Percentiles rank a stretch among this genome's conserved stretches.
Conservation (phyloP, 2,113 vertebrate genomes). For the Misgurnus mizolepis region DNA sequence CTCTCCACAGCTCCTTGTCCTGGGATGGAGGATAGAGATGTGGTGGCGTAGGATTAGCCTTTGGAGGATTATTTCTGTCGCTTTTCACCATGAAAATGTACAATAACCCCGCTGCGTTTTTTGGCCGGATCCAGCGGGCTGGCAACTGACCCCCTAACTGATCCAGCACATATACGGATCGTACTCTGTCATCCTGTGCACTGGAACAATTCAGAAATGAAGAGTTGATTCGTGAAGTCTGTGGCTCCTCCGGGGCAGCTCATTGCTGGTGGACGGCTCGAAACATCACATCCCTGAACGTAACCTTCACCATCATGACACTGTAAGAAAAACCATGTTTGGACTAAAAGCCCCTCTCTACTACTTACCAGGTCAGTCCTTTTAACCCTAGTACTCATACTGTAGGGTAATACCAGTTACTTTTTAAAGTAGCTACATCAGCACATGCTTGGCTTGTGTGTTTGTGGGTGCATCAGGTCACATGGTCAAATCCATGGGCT, state of each 20-base stretch:
- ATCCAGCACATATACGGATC: constrained; percentile 10
- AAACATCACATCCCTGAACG: constrained; percentile 59
- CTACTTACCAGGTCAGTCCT: constrained; percentile 95
- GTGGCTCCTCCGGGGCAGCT: constrained; percentile 70
- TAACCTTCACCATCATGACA: constrained; percentile 79
- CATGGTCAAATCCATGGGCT: too few species aligned
- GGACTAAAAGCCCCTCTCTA: constrained; percentile 98
- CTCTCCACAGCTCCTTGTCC: constrained; percentile 62
- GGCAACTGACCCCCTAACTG: background rate
- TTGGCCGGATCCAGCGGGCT: background rate
- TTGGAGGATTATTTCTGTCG: constrained; percentile 22
- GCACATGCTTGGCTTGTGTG: background rate
- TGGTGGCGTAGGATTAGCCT: constrained; percentile 61
- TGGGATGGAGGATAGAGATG: constrained; percentile 73
- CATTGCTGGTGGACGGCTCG: constrained; percentile 69
- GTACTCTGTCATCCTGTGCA: background rate
- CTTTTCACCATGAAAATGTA: constrained; percentile 27
- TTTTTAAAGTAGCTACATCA: background rate
- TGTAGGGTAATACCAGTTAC: background rate
- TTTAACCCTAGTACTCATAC: background rate
- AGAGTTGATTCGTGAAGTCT: constrained; percentile 73
- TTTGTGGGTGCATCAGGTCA: background rate
- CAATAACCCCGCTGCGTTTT: background rate
- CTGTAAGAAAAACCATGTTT: constrained; percentile 90
- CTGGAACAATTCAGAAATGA: constrained; percentile 61